phyloP scores from a whole-genome alignment of 2,888 invertebrate species.

The Lumbricus terrestris region DNA sequence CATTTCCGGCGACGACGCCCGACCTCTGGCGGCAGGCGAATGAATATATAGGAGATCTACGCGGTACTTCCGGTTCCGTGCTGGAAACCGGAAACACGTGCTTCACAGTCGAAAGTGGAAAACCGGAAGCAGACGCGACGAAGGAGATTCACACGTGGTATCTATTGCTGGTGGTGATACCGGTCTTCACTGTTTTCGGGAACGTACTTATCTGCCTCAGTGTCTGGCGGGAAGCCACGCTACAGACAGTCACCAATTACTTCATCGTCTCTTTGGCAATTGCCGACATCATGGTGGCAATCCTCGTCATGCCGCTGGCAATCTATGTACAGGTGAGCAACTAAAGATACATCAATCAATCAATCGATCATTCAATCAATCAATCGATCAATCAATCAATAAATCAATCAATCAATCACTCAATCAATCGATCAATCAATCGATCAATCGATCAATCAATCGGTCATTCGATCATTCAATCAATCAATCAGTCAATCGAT shows the following conservation, averaged over 20 bases:
- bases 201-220: not conserved
- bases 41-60: not conserved
- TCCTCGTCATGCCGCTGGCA: not conserved
- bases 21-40: not conserved
- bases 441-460: no score
- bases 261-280: not conserved
- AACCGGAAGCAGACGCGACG: not conserved
- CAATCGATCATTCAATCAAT: not conserved
- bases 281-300: not conserved
- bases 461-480: no score
- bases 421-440: no score
- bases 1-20: not conserved
- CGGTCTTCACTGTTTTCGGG: not conserved
- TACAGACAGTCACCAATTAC: not conserved
- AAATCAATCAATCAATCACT: no score
- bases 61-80: not conserved
- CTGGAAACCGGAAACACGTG: not conserved
- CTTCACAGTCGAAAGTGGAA: not conserved
- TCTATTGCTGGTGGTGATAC: not conserved
- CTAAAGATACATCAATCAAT: not conserved
- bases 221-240: not conserved
- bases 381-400: no score
- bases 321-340: constrained; percentile 3
- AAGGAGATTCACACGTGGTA: constrained; percentile 3
- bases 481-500: no score